Evolutionary conservation across 1,140 invertebrate species (phyloP), one percentile per base, ranked within the genome.

Genomic region (Micrasema longulum): DNA sequence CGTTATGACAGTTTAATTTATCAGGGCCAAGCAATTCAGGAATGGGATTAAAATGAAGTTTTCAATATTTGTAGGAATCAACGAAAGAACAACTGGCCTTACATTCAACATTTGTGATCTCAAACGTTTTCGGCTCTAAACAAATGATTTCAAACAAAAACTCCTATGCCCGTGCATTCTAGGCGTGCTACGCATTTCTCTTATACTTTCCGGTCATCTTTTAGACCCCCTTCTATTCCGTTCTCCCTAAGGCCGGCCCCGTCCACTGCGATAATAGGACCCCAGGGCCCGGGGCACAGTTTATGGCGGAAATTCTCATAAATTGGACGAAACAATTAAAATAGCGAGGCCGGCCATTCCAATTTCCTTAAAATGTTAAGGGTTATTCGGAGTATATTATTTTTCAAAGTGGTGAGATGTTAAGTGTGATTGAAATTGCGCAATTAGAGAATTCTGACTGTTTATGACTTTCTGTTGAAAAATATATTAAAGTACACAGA

Each of bases 241-340:
- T 26, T 11, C 16, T 10, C 31, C 20, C 35, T 36, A 16, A 20
- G n/a, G 38, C 36, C 57, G 9, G 2, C 16, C 26, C 36, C 57
- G 5, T 11, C 16, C 26, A 16, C 47, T 45, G 47, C 31, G 69
- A 57, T 75, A 75, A 75, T 75, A 64, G 73, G 69, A 12, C 69
- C 69, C 73, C 43, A 14, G 72, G 68, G 72, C 48, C 35, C 12
- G 68, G 23, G 36, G 36, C 22, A 55, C 43, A 69, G 66, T 75
- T 75, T 75, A 75, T 68, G 62, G 70, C 66, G 14, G 38, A 50
- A 22, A 43, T 60, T 52, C 74, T 75, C 74, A 72, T 75, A 75
- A 75, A 75, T 75, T 69, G 74, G 63, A 70, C 63, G 45, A 72
- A 72, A 75, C 71, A 75, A 75, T 75, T 75, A 75, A 75, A 75